Conservation (phyloP, 2,797 vertebrate genomes). For the Urosaurus nigricauda region DNA sequence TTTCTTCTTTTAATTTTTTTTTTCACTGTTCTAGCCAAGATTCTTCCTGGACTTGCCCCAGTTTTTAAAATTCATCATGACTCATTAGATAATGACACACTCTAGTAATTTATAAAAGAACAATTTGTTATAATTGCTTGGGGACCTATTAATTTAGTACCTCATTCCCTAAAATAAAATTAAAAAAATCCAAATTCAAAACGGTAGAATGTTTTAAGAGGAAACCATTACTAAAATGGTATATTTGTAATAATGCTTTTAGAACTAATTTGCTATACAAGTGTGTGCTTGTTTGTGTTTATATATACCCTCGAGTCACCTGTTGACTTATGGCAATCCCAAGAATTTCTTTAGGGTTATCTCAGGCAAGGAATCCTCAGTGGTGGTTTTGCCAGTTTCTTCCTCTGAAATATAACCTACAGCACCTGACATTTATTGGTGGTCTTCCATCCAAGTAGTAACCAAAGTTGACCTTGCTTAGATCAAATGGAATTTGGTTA, state of each 20-base stretch:
- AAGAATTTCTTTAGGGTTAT: too few relatives aligned
- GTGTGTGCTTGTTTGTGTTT: background rate
- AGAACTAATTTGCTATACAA: slow-evolving; percentile 11
- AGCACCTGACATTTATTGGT: too few relatives aligned
- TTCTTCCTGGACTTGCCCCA: slow-evolving; percentile 45
- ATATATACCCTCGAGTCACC: background rate
- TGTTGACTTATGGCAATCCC: too few relatives aligned
- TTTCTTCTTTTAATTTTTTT: background rate
- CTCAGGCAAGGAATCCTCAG: too few relatives aligned
- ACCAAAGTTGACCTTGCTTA: too few relatives aligned
- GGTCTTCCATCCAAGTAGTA: too few relatives aligned
- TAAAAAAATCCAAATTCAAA: slow-evolving; percentile 16
- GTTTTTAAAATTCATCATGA: slow-evolving; percentile 46
- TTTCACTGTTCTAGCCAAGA: slow-evolving; percentile 19
- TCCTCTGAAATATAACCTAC: too few relatives aligned
- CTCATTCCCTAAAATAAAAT: background rate
- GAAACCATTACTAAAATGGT: background rate
- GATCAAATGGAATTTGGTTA: too few relatives aligned
- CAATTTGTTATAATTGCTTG: slow-evolving; percentile 49
- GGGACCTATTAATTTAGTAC: slow-evolving; percentile 34
- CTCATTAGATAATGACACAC: slow-evolving; percentile 42
- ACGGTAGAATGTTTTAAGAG: background rate
- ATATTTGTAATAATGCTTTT: background rate
- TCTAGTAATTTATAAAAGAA: slow-evolving; percentile 45
- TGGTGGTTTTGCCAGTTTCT: too few relatives aligned